phyloP scores from a whole-genome alignment of 2,113 vertebrate species.

The Oplegnathus fasciatus region DNA sequence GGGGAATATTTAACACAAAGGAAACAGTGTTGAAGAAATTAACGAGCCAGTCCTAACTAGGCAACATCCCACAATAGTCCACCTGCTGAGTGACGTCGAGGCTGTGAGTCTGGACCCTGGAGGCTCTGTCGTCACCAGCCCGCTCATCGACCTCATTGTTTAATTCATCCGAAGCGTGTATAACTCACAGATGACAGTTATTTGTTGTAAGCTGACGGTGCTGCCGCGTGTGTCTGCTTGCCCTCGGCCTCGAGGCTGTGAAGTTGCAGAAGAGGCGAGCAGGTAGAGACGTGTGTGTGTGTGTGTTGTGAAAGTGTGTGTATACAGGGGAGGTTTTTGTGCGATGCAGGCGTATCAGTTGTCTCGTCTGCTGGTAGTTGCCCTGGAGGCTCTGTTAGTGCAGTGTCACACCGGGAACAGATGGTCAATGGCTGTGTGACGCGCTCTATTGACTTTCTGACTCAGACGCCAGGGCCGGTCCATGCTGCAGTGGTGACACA shows the following conservation, averaged over 20 bases:
- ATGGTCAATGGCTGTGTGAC: slow-evolving; percentile 53
- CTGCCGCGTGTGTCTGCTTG: slow-evolving; percentile 29
- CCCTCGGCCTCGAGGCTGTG: background rate
- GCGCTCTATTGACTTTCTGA: slow-evolving; percentile 60
- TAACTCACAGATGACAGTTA: slow-evolving; percentile 49
- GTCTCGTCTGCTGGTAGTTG: slow-evolving; percentile 36
- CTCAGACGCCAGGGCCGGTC: background rate
- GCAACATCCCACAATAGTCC: slow-evolving; percentile 24
- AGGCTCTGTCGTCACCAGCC: background rate
- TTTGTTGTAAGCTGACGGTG: background rate
- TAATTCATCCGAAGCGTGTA: slow-evolving; percentile 3
- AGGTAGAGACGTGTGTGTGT: slow-evolving; percentile 22
- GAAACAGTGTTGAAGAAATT: background rate
- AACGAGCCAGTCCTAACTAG: background rate
- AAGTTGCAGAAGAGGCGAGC: background rate
- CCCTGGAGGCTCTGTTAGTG: slow-evolving; percentile 25
- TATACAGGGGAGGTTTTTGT: slow-evolving; percentile 2
- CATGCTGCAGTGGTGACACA: slow-evolving; percentile 8
- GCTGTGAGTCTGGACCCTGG: background rate
- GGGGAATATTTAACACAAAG: background rate
- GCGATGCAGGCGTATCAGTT: slow-evolving; percentile 21
- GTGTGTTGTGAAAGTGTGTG: slow-evolving; percentile 13
- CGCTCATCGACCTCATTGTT: slow-evolving; percentile 30
- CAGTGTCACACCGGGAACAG: slow-evolving; percentile 51
- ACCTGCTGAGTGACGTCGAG: slow-evolving; percentile 54